A percentile compares a stretch with the other conserved stretches of the same genome.
Evolutionary conservation across 2,888 invertebrate species (phyloP).

Genomic region (Embidobia sp.): DNA sequence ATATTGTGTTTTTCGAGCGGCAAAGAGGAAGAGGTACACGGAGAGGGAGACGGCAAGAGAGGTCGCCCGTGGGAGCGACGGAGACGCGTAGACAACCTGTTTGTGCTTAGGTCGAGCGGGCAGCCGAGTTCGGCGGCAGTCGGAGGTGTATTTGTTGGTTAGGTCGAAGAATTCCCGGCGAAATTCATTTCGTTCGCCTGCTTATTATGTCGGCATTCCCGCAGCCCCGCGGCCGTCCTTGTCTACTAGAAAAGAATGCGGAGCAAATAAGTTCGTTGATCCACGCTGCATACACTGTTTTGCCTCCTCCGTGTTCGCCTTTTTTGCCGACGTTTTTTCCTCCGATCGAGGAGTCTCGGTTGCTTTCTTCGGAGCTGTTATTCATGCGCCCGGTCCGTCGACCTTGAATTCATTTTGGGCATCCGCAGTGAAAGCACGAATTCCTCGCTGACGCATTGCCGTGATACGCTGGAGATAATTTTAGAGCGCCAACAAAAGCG

Average conservation of each 20-base stretch:
- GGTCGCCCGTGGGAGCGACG: conserved; percentile 63
- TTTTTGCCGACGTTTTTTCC: too few species aligned
- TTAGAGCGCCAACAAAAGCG: too few species aligned
- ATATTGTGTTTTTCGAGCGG: conserved; percentile 21
- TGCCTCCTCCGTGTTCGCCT: too few species aligned
- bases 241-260: conserved; percentile 29
- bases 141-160: conserved; percentile 45
- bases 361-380: conserved; percentile 13
- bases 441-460: conserved; percentile 24
- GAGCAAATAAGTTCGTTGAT: conserved; percentile 47
- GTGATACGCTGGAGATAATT: conserved; percentile 5
- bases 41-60: conserved; percentile 2
- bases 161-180: conserved; percentile 31
- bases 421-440: conserved; percentile 35
- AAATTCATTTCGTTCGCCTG: conserved; percentile 27
- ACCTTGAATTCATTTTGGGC: conserved; percentile 41
- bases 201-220: conserved; percentile 19
- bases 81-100: conserved; percentile 75
- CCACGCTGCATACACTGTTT: neutral
- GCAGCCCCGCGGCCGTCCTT: neutral
- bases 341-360: neutral
- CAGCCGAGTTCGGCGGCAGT: conserved; percentile 39
- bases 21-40: neutral
- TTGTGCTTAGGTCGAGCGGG: conserved; percentile 59
- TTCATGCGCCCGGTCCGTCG: conserved; percentile 14